Base-by-base conservation (phyloP, 1,140 invertebrate species). In the Aplysia californica region DNA sequence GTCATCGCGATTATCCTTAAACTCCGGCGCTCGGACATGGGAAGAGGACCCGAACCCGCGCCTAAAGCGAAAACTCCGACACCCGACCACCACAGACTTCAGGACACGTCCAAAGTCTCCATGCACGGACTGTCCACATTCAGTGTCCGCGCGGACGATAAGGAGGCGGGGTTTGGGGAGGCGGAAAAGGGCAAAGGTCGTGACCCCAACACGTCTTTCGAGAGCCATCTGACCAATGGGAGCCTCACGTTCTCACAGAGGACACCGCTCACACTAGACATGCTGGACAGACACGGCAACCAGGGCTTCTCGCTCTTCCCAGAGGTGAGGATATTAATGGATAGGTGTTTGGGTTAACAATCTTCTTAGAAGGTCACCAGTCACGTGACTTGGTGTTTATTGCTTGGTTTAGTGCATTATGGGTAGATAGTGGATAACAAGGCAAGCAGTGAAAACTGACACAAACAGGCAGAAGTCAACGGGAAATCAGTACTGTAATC, bases 1-100 rank as follows among this genome's bases (percentile, higher is more conserved):
- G 36, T 80, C 41, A 68, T 80, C 41, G 58, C 55, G 23, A 74
- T 80, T 38, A 80, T 80, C 65, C 2, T 80, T 21, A 68, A 73
- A 26, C 50, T 80, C 21, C 67, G 72, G 33, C 36, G 61, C 10
- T 59, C 67, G 6, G 79, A 80, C 35, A 56, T 59, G 4, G 15
- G 50, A 1, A 41, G 65, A 20, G 36, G 50, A 33, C 41, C 33
- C 15, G 66, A 31, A 29, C 10, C 38, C 20, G 31, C 2, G 4
- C 38, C 35, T 23, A 75, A 75, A 31, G 15, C 26, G 21, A 75
- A 67, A 67, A 31, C 50, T 33, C 3, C 55, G 15, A 41, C 0
- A 18, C 59, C 33, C 6, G 33, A 31, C 23, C 31, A 29, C 38
- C 3, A 39, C n/a, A 20, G 38, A 4, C 2, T 26, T 5, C 39